These are phyloP conservation scores for Leptonema lineaticorne DNA, from an alignment of 1,140 invertebrate genomes.

Conservation along the genomic window DNA sequence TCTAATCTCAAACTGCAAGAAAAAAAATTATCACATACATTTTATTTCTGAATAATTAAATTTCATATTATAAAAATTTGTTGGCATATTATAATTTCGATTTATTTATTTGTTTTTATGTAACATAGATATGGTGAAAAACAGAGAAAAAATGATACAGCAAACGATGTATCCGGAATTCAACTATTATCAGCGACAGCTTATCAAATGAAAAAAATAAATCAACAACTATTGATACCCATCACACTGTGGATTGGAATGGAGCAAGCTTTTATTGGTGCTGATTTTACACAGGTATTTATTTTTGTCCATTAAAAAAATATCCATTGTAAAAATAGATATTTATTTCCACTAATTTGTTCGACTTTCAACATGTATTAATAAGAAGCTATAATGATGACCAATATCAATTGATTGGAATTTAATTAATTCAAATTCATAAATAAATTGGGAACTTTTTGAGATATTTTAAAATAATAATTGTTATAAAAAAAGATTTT, in stretches of 20 bases:
- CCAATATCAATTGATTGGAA: too few species aligned
- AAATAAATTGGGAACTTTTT: too few species aligned
- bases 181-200: slow-evolving; percentile 86
- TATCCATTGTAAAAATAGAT: not conserved
- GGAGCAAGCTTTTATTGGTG: slow-evolving; percentile 94
- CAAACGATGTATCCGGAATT: slow-evolving; percentile 71
- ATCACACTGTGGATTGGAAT: slow-evolving; percentile 96
- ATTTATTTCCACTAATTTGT: not conserved
- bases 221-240: slow-evolving; percentile 90
- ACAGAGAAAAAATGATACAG: slow-evolving; percentile 65
- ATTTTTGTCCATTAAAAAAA: not conserved
- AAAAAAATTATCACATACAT: too few species aligned
- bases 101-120: too few species aligned
- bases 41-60: too few species aligned
- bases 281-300: slow-evolving; percentile 88
- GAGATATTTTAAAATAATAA: too few species aligned
- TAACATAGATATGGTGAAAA: slow-evolving; percentile 86
- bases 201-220: slow-evolving; percentile 84
- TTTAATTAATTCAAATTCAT: too few species aligned
- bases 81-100: too few species aligned
- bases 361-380: not conserved
- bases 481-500: too few species aligned
- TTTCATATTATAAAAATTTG: too few species aligned
- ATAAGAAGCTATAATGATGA: not conserved
- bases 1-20: too few species aligned